Percentiles rank a stretch among this genome's conserved stretches.
Conservation (phyloP, 2,888 invertebrate species). For the Melitaea athalia region DNA sequence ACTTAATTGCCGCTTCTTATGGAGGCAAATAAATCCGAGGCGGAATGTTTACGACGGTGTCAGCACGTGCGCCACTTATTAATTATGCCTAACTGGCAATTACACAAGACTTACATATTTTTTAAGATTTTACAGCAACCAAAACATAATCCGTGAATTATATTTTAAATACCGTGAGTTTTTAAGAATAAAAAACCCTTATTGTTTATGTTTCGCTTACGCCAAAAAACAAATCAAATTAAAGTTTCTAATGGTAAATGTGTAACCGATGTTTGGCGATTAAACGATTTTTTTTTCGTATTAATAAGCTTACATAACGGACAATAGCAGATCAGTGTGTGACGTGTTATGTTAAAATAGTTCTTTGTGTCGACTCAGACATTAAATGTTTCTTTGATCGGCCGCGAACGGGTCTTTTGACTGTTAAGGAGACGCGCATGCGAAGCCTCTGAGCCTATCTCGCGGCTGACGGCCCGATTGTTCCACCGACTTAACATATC, state of each 20-base stretch:
- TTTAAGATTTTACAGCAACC: conserved; percentile 20
- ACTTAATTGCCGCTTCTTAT: conserved; percentile 66
- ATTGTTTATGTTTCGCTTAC: too few species aligned
- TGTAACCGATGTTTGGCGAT: conserved; percentile 36
- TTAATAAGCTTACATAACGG: conserved; percentile 56
- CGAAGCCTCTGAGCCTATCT: conserved; percentile 48
- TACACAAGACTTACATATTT: conserved; percentile 31
- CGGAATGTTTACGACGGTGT: conserved; percentile 53
- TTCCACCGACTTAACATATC: conserved; percentile 79
- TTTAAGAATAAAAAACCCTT: neutral
- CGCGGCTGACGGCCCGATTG: conserved; percentile 71
- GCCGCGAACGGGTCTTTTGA: conserved; percentile 46
- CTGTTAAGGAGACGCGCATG: conserved; percentile 34
- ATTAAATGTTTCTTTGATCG: conserved; percentile 52
- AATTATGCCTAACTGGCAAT: conserved; percentile 44
- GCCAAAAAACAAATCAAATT: too few species aligned
- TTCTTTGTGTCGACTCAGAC: conserved; percentile 65
- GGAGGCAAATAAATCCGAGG: conserved; percentile 58
- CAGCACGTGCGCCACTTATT: conserved; percentile 61
- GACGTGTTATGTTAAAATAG: conserved; percentile 71
- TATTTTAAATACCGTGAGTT: neutral
- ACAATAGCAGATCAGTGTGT: conserved; percentile 52
- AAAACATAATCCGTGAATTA: neutral
- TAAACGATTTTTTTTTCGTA: conserved; percentile 44
- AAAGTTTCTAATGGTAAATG: neutral